These are phyloP conservation scores for Bombus affinis DNA, from an alignment of 1,140 invertebrate genomes.

Conservation along the genomic window DNA sequence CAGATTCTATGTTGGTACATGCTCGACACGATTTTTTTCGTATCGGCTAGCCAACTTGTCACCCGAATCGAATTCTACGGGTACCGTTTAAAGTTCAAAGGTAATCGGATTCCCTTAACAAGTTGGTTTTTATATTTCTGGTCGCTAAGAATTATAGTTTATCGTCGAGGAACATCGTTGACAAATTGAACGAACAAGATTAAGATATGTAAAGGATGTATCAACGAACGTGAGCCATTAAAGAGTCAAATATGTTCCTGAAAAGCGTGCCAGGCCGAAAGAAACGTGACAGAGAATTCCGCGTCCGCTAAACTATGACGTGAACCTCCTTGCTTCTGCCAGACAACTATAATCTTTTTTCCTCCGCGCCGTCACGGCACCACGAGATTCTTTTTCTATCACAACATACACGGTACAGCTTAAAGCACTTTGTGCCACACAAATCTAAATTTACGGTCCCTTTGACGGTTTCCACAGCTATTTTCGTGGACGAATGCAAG, in stretches of 20 bases:
- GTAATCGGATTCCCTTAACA: background rate
- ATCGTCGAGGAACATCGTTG: background rate
- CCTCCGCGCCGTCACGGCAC: background rate
- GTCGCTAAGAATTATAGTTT: no score
- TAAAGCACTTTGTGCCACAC: constrained; percentile 16
- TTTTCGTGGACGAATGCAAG: constrained; percentile 38
- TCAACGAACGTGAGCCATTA: background rate
- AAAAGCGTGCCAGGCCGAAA: constrained; percentile 28
- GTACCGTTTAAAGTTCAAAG: background rate
- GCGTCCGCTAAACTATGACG: constrained; percentile 17
- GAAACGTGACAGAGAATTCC: constrained; percentile 24
- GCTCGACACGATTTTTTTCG: constrained; percentile 16
- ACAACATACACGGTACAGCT: constrained; percentile 15
- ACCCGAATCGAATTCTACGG: background rate
- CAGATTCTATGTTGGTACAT: constrained; percentile 34
- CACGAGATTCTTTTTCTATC: constrained; percentile 26
- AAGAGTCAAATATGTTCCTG: constrained; percentile 12
- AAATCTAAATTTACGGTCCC: constrained; percentile 51
- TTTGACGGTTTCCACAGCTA: constrained; percentile 28
- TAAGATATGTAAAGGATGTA: constrained; percentile 10
- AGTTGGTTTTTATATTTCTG: background rate
- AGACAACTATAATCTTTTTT: constrained; percentile 16
- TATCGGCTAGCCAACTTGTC: background rate
- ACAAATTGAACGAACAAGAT: constrained; percentile 35
- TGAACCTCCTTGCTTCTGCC: constrained; percentile 19